phyloP scores from a whole-genome alignment of 2,113 vertebrate genomes.

The Gallinago jamesoni region DNA sequence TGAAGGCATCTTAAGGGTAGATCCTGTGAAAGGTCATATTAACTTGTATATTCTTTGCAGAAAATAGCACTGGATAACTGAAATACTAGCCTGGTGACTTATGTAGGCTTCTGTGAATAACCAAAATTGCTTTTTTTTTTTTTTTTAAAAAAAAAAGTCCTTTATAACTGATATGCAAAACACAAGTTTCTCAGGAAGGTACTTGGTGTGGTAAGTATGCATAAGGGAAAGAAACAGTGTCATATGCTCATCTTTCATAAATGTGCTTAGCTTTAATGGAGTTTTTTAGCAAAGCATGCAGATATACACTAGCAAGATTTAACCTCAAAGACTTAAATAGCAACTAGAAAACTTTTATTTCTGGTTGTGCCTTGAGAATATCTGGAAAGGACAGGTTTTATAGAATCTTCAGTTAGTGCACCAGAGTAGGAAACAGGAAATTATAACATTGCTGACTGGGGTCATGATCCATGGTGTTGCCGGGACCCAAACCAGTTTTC shows the following conservation, averaged over 20 bases:
- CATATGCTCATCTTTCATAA: not conserved
- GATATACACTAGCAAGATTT: not conserved
- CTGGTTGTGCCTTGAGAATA: not conserved
- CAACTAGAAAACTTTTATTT: not conserved
- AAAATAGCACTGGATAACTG: not conserved
- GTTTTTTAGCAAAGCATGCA: not conserved
- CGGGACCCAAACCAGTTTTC: not conserved
- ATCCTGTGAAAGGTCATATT: not conserved
- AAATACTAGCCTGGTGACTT: not conserved
- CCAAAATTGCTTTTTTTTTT: not conserved
- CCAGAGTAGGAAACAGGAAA: not conserved
- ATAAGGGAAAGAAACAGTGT: not conserved
- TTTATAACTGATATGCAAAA: not conserved
- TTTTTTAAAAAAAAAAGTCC: too few relatives aligned
- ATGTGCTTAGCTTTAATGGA: not conserved
- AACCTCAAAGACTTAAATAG: not conserved
- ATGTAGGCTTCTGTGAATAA: not conserved
- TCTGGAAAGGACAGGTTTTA: not conserved
- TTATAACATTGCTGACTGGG: not conserved
- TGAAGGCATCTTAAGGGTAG: not conserved
- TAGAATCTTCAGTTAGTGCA: accelerated
- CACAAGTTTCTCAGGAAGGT: not conserved
- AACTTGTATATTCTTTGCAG: not conserved
- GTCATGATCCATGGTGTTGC: not conserved
- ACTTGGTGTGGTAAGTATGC: not conserved